Evolutionary conservation across 1,140 invertebrate species (phyloP), one percentile per base, ranked within the genome.

Genomic region (Telenomus remus): DNA sequence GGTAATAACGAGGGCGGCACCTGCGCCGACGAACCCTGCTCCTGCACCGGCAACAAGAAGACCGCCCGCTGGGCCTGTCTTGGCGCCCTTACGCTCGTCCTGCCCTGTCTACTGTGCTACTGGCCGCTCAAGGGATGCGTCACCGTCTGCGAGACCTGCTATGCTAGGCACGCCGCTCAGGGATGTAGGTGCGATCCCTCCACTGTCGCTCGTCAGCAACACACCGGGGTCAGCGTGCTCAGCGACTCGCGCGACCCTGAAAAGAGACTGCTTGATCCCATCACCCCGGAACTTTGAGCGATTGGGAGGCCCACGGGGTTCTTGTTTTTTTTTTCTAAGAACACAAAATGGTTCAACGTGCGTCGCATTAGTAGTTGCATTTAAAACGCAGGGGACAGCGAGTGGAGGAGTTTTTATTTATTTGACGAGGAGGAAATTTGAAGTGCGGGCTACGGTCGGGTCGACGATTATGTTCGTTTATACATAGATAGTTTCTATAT

Each of bases 51-150:
- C 0, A 91, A 92, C 61, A 87, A 91, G 15, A 90, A 91, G 74
- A 89, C 90, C 12, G 90, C 93, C 69, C 90, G 96, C 51, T 97
- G 96, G 95, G 92, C 93, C 61, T 96, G 95, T 85, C 91, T 98
- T 79, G 92, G 91, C 14, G 91, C 94, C 14, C 89, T 97, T 73
- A 91, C 95, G 35, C 85, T 95, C 74, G 90, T 93, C 73, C 90
- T 98, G 85, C 96, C 96, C 68, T 97, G 96, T 87, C 90, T 98
- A 64, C 93, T 94, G 85, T 94, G 94, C 83, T 98, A 98, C 88
- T 97, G 95, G 95, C 96, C 96, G 56, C 91, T 96, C 83, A 91
- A 93, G 81, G 94, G 93, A 19, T 93, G 92, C 85, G 92, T 96
- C 71, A 91, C 92, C 61, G 88, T 92, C 51, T 93, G 93, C 85